Conservation (phyloP, 2,888 invertebrate species). For the Carterocephalus palaemon region DNA sequence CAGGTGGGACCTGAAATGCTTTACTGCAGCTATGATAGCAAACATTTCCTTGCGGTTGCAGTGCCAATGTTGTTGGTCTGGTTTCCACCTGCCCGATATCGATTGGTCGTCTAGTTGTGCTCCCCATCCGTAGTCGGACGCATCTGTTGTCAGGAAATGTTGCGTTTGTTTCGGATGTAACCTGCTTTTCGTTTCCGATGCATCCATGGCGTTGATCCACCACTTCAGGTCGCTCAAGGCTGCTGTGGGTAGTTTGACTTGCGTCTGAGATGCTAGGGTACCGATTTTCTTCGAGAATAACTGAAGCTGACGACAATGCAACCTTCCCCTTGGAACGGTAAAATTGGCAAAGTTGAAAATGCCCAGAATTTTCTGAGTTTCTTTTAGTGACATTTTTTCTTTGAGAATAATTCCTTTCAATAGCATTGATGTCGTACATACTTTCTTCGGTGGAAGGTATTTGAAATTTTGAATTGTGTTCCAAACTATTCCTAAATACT, state of each 20-base stretch:
- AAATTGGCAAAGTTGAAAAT: slow-evolving; percentile 25
- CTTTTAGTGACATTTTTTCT: slow-evolving; percentile 7
- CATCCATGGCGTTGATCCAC: slow-evolving; percentile 21
- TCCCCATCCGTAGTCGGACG: slow-evolving; percentile 29
- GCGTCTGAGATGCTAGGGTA: slow-evolving; percentile 3
- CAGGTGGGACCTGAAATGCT: background rate
- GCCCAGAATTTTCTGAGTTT: slow-evolving; percentile 13
- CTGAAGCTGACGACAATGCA: slow-evolving; percentile 24
- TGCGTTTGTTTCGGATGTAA: background rate
- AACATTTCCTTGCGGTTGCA: slow-evolving; percentile 30
- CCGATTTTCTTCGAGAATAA: background rate
- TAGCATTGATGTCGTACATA: background rate
- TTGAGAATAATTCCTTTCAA: background rate
- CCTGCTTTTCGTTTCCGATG: background rate
- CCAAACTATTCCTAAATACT: slow-evolving; percentile 25
- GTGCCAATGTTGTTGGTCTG: slow-evolving; percentile 25
- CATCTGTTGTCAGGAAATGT: slow-evolving; percentile 26
- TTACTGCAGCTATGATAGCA: background rate
- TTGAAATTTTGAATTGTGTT: slow-evolving; percentile 19
- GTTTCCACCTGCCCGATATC: slow-evolving; percentile 20
- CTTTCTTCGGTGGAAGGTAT: slow-evolving; percentile 20
- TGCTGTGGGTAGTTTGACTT: background rate
- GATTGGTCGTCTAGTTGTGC: slow-evolving; percentile 15
- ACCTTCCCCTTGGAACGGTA: slow-evolving; percentile 24
- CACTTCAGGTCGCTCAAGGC: slow-evolving; percentile 1